Conservation (phyloP, 2,797 vertebrate species). For the Malacoctenus gilli region DNA sequence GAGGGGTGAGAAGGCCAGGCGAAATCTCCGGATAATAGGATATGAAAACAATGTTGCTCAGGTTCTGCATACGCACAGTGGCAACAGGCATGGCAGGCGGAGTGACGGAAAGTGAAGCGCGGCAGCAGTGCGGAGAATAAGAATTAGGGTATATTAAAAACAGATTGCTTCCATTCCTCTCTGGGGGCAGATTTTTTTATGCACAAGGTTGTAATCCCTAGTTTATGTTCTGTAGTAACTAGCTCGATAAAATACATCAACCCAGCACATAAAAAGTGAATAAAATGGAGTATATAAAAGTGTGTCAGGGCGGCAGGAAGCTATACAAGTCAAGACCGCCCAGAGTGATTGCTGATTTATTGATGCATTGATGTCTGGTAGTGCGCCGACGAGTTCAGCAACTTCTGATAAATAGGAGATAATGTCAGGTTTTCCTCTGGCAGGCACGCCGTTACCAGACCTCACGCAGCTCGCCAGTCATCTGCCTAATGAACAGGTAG, state of each 20-base stretch:
- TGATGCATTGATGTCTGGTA: constrained; percentile 53
- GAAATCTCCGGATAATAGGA: constrained; percentile 67
- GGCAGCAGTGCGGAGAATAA: constrained; percentile 53
- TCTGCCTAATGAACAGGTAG: constrained; percentile 58
- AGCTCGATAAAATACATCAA: constrained; percentile 78
- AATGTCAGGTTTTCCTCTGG: constrained; percentile 43
- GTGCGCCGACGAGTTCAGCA: constrained; percentile 46
- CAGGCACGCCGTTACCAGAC: constrained; percentile 23
- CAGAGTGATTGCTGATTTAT: constrained; percentile 71
- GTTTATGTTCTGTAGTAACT: constrained; percentile 77
- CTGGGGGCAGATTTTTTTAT: constrained; percentile 68
- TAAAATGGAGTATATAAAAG: constrained; percentile 74
- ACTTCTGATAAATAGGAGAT: constrained; percentile 64
- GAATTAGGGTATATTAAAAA: constrained; percentile 71
- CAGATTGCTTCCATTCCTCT: constrained; percentile 75
- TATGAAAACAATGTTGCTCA: constrained; percentile 61
- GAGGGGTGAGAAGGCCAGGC: constrained; percentile 46
- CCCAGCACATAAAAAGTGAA: constrained; percentile 72
- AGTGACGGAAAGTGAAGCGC: constrained; percentile 50
- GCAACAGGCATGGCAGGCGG: constrained; percentile 42
- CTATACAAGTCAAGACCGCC: constrained; percentile 61
- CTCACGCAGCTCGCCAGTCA: constrained; percentile 33
- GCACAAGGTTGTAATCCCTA: constrained; percentile 73
- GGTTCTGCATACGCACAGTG: constrained; percentile 45
- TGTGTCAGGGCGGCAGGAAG: constrained; percentile 62